Evolutionary conservation across 2,888 invertebrate species (phyloP).

Genomic region (Maniola hyperantus): DNA sequence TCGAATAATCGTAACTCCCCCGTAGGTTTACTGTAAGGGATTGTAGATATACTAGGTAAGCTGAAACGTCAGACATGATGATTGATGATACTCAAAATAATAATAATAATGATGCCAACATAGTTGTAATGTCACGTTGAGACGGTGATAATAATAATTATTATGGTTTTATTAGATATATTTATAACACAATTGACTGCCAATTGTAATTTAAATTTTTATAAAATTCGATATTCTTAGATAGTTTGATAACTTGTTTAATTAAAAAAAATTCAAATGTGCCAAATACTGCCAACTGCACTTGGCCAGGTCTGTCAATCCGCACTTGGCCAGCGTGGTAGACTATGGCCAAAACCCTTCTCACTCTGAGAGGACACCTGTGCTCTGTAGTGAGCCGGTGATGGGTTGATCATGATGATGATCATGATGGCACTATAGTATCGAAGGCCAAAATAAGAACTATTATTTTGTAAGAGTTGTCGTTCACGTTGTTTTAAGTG

Average conservation of each 20-base stretch:
- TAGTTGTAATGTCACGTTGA: slow-evolving; percentile 63
- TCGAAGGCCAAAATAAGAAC: slow-evolving; percentile 50
- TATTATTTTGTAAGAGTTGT: slow-evolving; percentile 50
- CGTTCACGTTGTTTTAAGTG: slow-evolving; percentile 46
- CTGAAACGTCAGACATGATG: slow-evolving; percentile 56
- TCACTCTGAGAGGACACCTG: no score
- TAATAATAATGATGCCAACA: slow-evolving; percentile 63
- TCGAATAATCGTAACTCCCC: slow-evolving; percentile 64
- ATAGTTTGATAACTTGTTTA: slow-evolving; percentile 75
- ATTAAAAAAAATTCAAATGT: slow-evolving; percentile 71
- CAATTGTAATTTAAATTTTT: slow-evolving; percentile 78
- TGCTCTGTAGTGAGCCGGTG: no score
- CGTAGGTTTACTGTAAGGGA: slow-evolving; percentile 67
- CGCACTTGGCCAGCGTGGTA: no score
- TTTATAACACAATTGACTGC: slow-evolving; percentile 78
- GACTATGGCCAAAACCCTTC: no score
- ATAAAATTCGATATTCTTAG: slow-evolving; percentile 76
- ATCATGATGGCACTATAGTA: no score
- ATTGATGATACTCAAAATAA: slow-evolving; percentile 46
- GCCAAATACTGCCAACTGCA: slow-evolving; percentile 66
- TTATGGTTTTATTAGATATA: slow-evolving; percentile 70
- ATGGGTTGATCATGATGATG: no score
- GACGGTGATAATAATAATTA: slow-evolving; percentile 59
- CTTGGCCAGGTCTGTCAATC: no score
- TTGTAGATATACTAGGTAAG: slow-evolving; percentile 73